Base-by-base conservation (phyloP, 2,113 vertebrate species). In the Cavia aperea region DNA sequence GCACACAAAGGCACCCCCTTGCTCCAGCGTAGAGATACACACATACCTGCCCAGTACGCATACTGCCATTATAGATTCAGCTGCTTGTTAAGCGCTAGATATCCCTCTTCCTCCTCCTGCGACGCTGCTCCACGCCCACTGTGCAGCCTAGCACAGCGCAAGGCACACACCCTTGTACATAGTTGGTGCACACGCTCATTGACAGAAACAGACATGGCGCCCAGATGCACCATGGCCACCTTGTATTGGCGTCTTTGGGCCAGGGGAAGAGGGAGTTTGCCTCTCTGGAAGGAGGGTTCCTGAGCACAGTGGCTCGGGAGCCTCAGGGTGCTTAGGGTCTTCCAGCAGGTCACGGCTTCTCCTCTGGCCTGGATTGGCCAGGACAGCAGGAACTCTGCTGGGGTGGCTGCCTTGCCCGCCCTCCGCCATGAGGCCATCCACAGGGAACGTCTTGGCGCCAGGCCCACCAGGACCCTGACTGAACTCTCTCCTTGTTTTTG, bases 401-500 rank as follows among this genome's bases (percentile, higher is more conserved):
- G 94, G 94, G 92, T 93, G 84, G 92, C 94, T 82, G 94, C 95
- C 58, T 75, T 78, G 94, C 86, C 86, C 75, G 7, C 88, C 93
- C 81, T 94, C 94, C 29, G 12, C 92, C 96, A 89, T 12, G 81
- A 95, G 93, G 92, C 96, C 87, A 0, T 93, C 96, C 91, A 78
- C 91, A 24, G 96, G 96, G 85, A 95, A 72, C 96, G 4, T 89
- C 96, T 96, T 78, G 94, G 95, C 96, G 15, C 72, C 94, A 94
- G 94, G 77, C 93, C 90, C 94, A 63, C 93, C 93, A 7, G 94
- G 93, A 95, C 95, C 91, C 93, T 97, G 31, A 96, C 97, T 95
- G 97, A 97, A 97, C 10, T 96, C 90, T 96, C 93, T 97, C 95
- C 89, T 97, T 96, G 95, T 96, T 96, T 97, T 97, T 96, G 96